Percentiles rank a stretch among this genome's conserved stretches.
phyloP scores from a whole-genome alignment of 2,797 vertebrate genomes.

The Mormyrus hasselquistii region DNA sequence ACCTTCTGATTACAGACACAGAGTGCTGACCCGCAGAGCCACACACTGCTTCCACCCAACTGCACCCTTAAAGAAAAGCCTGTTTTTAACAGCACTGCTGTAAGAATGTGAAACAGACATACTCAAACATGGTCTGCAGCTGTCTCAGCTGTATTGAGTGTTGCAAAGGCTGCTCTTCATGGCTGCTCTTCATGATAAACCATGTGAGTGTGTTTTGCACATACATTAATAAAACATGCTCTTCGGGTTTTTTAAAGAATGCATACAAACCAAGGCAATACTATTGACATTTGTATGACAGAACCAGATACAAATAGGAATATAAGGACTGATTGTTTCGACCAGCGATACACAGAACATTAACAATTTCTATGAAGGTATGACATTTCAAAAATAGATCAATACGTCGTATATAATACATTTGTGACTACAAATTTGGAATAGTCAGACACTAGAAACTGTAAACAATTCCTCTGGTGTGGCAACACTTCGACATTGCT shows the following conservation, averaged over 20 bases:
- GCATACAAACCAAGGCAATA: neutral
- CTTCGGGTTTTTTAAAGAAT: neutral
- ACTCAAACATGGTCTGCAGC: neutral
- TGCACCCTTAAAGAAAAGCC: neutral
- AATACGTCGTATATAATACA: neutral
- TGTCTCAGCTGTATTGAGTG: neutral
- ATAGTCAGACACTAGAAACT: neutral
- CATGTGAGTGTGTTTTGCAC: neutral
- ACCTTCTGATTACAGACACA: neutral
- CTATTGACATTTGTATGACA: neutral
- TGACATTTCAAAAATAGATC: neutral
- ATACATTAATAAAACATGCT: neutral
- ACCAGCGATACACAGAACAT: conserved; percentile 50
- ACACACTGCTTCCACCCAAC: neutral
- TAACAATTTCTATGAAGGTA: neutral
- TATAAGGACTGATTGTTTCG: conserved; percentile 29
- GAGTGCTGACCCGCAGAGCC: neutral
- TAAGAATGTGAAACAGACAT: neutral
- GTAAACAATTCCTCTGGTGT: neutral
- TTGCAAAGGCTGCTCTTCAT: neutral
- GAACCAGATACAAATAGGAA: conserved; percentile 12
- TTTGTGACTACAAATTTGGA: neutral
- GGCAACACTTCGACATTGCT: neutral
- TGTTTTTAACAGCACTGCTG: neutral
- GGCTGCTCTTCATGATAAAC: neutral